These are phyloP conservation scores for Tetrapedia diversipes DNA, from an alignment of 2,888 invertebrate species.

Conservation along the genomic window DNA sequence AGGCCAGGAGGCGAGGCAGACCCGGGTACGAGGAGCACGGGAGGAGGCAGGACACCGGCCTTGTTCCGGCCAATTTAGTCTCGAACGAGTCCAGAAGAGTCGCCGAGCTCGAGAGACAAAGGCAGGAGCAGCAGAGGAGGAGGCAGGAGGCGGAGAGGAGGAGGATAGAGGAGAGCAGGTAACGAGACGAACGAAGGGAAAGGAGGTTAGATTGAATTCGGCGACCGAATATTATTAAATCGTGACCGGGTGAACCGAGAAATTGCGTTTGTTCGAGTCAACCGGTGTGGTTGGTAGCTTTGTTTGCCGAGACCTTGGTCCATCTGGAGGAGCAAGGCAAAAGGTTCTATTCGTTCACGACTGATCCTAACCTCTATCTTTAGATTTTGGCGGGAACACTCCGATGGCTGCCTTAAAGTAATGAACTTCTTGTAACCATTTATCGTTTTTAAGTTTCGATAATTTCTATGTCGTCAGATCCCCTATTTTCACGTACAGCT, in stretches of 20 bases:
- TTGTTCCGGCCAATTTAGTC: constrained; percentile 60
- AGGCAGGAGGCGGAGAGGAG: constrained; percentile 45
- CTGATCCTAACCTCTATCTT: no score
- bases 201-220: background rate
- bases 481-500: no score
- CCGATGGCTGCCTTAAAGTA: no score
- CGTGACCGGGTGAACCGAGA: background rate
- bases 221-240: constrained; percentile 22
- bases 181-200: constrained; percentile 15
- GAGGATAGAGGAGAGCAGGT: constrained; percentile 37
- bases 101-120: constrained; percentile 57
- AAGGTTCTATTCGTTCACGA: no score
- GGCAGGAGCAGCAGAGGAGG: constrained; percentile 57
- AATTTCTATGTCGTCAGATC: no score
- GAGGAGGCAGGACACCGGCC: constrained; percentile 53
- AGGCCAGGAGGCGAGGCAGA: constrained; percentile 40
- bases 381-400: no score
- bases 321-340: no score
- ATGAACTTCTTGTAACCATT: no score
- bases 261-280: background rate
- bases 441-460: no score
- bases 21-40: constrained; percentile 42
- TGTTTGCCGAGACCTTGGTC: background rate
- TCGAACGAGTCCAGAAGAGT: constrained; percentile 42
- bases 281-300: background rate